Percentiles rank a stretch among this genome's conserved stretches.
These are phyloP conservation scores for Tenthredo livida DNA, from an alignment of 2,888 invertebrate genomes.

Conservation along the genomic window DNA sequence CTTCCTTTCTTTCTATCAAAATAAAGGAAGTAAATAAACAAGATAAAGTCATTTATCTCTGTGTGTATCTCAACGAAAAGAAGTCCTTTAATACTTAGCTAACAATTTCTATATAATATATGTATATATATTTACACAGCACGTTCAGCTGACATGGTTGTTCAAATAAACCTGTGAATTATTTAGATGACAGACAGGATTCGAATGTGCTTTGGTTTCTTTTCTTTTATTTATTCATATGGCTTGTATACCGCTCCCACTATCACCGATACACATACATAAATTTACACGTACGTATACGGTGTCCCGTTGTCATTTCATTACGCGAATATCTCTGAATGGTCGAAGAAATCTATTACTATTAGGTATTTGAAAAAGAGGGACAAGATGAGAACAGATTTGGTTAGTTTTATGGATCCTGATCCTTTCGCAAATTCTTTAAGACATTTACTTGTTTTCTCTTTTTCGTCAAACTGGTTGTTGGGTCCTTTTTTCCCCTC, in stretches of 20 bases:
- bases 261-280: constrained; percentile 1
- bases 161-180: constrained; percentile 43
- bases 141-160: constrained; percentile 23
- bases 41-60: not conserved
- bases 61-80: not conserved
- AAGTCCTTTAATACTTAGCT: not conserved
- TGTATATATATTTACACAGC: not conserved
- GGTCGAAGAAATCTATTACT: not conserved
- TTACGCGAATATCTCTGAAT: not conserved
- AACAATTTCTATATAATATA: not conserved
- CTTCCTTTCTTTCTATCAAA: not conserved
- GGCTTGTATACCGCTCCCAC: not conserved
- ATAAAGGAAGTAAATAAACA: not conserved
- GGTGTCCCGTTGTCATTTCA: not conserved
- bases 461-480: not conserved
- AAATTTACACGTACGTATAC: not conserved
- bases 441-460: not conserved
- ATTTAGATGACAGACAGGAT: constrained; percentile 37
- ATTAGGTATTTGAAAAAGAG: not conserved
- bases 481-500: not conserved
- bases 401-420: not conserved
- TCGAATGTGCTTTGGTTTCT: constrained; percentile 32
- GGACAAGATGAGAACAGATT: not conserved
- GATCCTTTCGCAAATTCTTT: not conserved
- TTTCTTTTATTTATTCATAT: constrained; percentile 34